Base-by-base conservation (phyloP, 1,140 invertebrate genomes). In the Drosophila chauvacae region DNA sequence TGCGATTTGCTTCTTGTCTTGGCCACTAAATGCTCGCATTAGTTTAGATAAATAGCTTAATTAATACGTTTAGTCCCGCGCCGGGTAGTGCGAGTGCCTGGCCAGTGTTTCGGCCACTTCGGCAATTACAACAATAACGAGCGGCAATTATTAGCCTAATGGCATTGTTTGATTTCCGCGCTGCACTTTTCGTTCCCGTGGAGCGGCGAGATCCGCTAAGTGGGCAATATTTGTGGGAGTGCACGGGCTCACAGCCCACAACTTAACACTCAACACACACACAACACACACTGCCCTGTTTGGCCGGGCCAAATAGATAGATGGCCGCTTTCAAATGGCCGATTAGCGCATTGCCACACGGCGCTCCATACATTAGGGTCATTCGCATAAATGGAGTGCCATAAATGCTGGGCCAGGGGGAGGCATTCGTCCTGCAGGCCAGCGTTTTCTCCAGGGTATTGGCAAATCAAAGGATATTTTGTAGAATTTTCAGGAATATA, bases 1-100 rank as follows among this genome's bases (percentile, higher is more conserved):
- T 85, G 86, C 85, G 90, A 90, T 90, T 90, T 90, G 85, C 85
- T 90, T 76, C 85, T 80, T 90, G 85, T 90, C 85, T 90, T 90
- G 85, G 81, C 81, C 82, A 81, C 85, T 90, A 90, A 90, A 90
- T 90, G 85, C 85, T 90, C 85, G 86, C 85, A 90, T 90, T 90
- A 90, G 85, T 90, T 90, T 90, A 90, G 85, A 90, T 90, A 90
- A 90, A 90, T 90, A 90, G 85, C 85, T 90, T 90, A 90, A 90
- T 90, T 90, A 90, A 90, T 90, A 90, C 85, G 80, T 85, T 85
- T 79, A 81, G 81, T 83, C 57, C 59, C 63, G 39, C 45, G 39
- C 42, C 57, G 26, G 23, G 23, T 23, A 23, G 23, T 23, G 50
- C 50, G 11, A 53, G 50, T 39, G 51, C 56, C 56, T 66, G 28